A percentile compares a stretch with the other conserved stretches of the same genome.
These are phyloP conservation scores for Araneus ventricosus DNA, from an alignment of 1,140 invertebrate genomes.

Conservation along the genomic window DNA sequence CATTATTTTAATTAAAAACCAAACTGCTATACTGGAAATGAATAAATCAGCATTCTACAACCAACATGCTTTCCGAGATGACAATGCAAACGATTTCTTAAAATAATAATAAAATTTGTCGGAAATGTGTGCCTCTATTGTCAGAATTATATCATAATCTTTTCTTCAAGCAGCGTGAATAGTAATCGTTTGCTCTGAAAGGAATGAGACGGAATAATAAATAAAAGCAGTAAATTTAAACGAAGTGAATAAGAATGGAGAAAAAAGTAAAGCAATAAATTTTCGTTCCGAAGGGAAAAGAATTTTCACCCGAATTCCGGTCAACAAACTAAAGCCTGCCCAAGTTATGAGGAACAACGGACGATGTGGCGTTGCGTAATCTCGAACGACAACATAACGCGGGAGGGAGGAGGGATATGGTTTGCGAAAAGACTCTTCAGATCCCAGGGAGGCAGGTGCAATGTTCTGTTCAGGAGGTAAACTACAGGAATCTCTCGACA, in stretches of 20 bases:
- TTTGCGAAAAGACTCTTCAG: slow-evolving; percentile 59
- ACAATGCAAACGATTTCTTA: background rate
- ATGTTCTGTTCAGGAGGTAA: slow-evolving; percentile 38
- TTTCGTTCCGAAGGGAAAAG: background rate
- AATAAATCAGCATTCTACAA: background rate
- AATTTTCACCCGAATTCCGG: slow-evolving; percentile 9
- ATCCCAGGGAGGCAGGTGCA: slow-evolving; percentile 63
- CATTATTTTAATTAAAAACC: too few relatives aligned
- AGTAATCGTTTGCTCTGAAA: background rate
- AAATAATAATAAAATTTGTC: background rate
- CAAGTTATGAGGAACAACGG: too few relatives aligned
- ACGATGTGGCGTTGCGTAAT: slow-evolving; percentile 60
- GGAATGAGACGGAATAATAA: background rate
- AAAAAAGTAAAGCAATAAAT: background rate
- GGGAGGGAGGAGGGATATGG: slow-evolving; percentile 27
- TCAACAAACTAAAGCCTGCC: slow-evolving; percentile 3
- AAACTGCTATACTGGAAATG: background rate
- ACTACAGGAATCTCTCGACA: background rate
- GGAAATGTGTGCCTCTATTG: background rate
- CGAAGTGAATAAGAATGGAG: background rate
- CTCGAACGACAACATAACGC: slow-evolving; percentile 54
- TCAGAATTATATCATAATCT: background rate
- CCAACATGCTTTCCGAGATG: background rate
- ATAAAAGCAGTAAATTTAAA: background rate
- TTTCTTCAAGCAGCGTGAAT: background rate